These are phyloP conservation scores for Amphiprion percula DNA, from an alignment of 2,113 vertebrate species.

Conservation along the genomic window DNA sequence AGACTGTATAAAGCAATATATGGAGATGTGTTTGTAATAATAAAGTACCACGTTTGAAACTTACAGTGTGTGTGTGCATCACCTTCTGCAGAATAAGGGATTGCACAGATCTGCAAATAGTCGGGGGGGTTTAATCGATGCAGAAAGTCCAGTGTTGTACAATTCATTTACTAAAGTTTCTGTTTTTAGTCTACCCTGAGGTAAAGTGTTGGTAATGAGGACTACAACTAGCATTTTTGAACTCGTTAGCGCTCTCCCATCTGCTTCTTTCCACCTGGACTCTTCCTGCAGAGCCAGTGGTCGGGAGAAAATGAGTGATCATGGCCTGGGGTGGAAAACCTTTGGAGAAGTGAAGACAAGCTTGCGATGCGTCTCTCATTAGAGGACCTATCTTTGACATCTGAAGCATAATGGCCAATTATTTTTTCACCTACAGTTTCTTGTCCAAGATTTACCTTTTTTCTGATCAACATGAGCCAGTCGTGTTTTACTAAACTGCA, in stretches of 20 bases:
- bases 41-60: conserved; percentile 76
- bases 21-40: conserved; percentile 76
- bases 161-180: conserved; percentile 47
- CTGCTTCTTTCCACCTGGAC: conserved; percentile 77
- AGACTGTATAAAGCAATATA: conserved; percentile 76
- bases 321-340: conserved; percentile 38
- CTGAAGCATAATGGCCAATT: conserved; percentile 35
- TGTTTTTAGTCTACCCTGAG: conserved; percentile 64
- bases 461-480: background rate
- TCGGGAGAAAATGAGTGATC: conserved; percentile 42
- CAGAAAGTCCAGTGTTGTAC: conserved; percentile 1
- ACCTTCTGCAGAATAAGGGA: conserved; percentile 2
- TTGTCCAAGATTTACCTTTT: conserved; percentile 14
- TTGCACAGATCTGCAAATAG: conserved; percentile 10
- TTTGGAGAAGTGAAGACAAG: conserved; percentile 21
- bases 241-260: conserved; percentile 75
- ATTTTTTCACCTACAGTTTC: conserved; percentile 39
- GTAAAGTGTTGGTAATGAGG: conserved; percentile 68
- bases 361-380: conserved; percentile 39
- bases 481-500: conserved; percentile 23
- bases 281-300: conserved; percentile 30
- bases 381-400: conserved; percentile 35
- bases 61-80: background rate
- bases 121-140: conserved; percentile 23
- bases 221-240: conserved; percentile 30